phyloP scores from a whole-genome alignment of 2,888 invertebrate species.

The Eledona agricola region DNA sequence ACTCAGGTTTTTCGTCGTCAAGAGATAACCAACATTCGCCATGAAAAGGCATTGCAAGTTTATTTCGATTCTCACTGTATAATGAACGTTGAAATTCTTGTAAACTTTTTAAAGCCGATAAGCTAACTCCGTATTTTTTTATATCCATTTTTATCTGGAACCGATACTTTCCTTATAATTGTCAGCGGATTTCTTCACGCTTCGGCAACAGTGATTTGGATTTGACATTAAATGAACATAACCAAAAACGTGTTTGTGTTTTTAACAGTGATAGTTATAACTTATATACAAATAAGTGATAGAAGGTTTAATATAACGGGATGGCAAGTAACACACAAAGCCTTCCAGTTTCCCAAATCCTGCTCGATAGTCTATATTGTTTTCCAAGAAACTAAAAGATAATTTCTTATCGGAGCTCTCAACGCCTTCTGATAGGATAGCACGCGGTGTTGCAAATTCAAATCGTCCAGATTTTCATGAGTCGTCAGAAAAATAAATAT shows the following conservation, averaged over 20 bases:
- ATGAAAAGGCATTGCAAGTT: slow-evolving; percentile 25
- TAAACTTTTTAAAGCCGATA: slow-evolving; percentile 31
- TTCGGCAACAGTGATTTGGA: too few relatives aligned
- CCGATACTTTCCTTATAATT: slow-evolving; percentile 29
- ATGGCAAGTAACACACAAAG: slow-evolving; percentile 59
- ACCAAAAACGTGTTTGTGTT: slow-evolving; percentile 3
- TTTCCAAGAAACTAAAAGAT: too few relatives aligned
- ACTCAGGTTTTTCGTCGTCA: slow-evolving; percentile 17
- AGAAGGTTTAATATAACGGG: not conserved
- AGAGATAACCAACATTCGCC: slow-evolving; percentile 21
- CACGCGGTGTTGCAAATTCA: too few relatives aligned
- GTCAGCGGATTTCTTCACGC: too few relatives aligned
- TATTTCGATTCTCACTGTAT: slow-evolving; percentile 21
- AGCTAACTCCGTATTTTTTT: slow-evolving; percentile 30
- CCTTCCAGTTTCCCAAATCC: slow-evolving; percentile 77
- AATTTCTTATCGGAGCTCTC: too few relatives aligned
- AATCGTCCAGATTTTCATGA: too few relatives aligned
- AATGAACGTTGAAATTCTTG: slow-evolving; percentile 23
- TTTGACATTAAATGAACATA: too few relatives aligned
- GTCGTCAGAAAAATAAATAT: too few relatives aligned
- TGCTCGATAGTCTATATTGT: too few relatives aligned
- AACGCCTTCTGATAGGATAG: too few relatives aligned
- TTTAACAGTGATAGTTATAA: too few relatives aligned
- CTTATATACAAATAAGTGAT: too few relatives aligned
- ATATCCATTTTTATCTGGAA: slow-evolving; percentile 33